Evolutionary conservation across 2,113 vertebrate genomes (phyloP), one percentile per base, ranked within the genome.

Genomic region (Nymphicus hollandicus): DNA sequence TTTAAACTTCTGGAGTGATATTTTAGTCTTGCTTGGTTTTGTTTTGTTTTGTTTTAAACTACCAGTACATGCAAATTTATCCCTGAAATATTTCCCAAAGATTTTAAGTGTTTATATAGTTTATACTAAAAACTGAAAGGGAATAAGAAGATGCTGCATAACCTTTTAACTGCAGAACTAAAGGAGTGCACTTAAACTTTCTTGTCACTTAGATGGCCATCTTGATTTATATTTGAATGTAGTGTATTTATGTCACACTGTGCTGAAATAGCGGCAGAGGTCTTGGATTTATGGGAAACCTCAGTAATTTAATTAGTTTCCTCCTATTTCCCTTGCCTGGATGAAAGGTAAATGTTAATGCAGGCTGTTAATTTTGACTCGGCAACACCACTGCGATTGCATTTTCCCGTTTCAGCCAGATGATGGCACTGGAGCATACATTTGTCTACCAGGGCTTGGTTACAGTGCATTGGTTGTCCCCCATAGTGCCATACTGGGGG

Each of bases 61-160:
- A 85, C 13, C 31, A 63, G 16, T 68, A 35, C 47, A 7, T 91
- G 29, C 41, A 58, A 85, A 93, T 64, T 96, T 96, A 94, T 95
- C 77, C 94, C 94, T 89, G 71, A 91, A 91, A 13, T 76, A 28
- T 65, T 96, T 97, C 64, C 93, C 91, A 97, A 97, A 97, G 95
- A 89, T 61, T 43, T 83, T 84, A 86, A n/a, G 81, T 91, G 58
- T 95, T 92, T 91, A 18, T 72, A 2, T 84, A 2, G 3, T 71
- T 93, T 18, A 2, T 88, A 81, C 88, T 50, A 76, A 74, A 64
- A 77, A 10, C 13, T 61, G 27, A 82, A 74, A 84, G 70, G 41
- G 79, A 91, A 10, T 88, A 63, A 81, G 39, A 56, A 33, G 53
- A 95, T 86, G 52, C 49, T 74, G 41, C 35, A 2, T 60, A 47